Evolutionary conservation across 1,140 invertebrate genomes (phyloP).

Genomic region (Leptinotarsa defecta): DNA sequence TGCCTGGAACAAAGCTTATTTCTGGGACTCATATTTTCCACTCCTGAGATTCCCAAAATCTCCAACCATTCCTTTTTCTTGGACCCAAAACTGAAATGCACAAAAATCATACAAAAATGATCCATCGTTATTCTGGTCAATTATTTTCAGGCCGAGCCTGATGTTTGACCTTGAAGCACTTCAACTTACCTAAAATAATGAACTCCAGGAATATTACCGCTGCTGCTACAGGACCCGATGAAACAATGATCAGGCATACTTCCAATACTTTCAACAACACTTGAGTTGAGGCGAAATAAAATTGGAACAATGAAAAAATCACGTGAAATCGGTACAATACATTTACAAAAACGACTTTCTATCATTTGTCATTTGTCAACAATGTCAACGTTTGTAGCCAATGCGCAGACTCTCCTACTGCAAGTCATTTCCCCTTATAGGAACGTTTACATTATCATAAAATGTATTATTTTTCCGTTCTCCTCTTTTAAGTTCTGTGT

Average conservation of each 20-base stretch:
- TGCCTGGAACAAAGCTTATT: neutral
- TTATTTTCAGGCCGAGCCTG: neutral
- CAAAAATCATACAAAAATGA: neutral
- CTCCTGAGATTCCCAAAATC: neutral
- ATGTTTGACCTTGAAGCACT: neutral
- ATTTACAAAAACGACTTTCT: neutral
- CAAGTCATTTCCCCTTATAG: neutral
- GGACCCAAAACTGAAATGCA: slow-evolving; percentile 1
- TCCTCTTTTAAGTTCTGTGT: slow-evolving; percentile 1
- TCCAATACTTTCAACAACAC: neutral
- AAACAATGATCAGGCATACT: neutral
- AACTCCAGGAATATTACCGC: neutral
- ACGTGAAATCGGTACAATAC: neutral
- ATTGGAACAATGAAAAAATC: neutral
- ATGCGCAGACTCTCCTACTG: neutral
- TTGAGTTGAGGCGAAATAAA: neutral
- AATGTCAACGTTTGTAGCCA: neutral
- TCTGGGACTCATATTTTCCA: neutral
- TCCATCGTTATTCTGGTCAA: neutral
- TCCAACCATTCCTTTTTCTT: neutral
- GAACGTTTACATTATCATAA: neutral
- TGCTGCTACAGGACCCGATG: neutral
- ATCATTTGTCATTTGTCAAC: neutral
- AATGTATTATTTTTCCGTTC: neutral
- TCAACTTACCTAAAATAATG: slow-evolving; percentile 1